Evolutionary conservation across 64 coral and sea anemone species (phyloP).

Genomic region (Porites australiensis): DNA sequence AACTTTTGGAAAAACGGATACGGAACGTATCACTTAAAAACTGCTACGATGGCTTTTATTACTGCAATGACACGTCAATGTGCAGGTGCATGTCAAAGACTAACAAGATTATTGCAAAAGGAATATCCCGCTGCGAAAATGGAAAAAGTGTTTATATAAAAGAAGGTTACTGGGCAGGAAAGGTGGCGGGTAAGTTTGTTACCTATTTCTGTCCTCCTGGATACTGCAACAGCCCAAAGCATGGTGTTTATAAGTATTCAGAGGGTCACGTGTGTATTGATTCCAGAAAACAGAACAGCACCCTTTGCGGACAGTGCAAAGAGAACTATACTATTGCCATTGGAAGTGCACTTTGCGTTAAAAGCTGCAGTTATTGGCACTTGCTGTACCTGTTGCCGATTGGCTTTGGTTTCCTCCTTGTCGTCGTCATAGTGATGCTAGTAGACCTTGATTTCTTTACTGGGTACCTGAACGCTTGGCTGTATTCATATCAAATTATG

Average conservation of each 20-base stretch:
- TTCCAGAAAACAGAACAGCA: slow-evolving; percentile 20
- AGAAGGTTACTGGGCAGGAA: slow-evolving; percentile 87
- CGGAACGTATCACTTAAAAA: not conserved
- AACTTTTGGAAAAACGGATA: not conserved
- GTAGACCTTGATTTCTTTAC: slow-evolving; percentile 73
- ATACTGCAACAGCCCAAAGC: slow-evolving; percentile 49
- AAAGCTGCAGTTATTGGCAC: slow-evolving; percentile 9
- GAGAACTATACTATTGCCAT: slow-evolving; percentile 53
- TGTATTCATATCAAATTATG: slow-evolving; percentile 87
- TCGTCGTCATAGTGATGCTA: slow-evolving; percentile 55
- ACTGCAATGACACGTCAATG: not conserved
- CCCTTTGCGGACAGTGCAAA: slow-evolving; percentile 77
- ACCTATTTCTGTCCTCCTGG: slow-evolving; percentile 70
- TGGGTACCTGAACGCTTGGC: slow-evolving; percentile 77
- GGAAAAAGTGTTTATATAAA: slow-evolving; percentile 59
- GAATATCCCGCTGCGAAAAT: slow-evolving; percentile 60
- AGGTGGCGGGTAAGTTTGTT: slow-evolving; percentile 40
- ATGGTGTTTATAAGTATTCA: slow-evolving; percentile 38
- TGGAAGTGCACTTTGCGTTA: slow-evolving; percentile 58
- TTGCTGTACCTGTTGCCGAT: slow-evolving; percentile 14
- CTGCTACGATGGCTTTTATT: slow-evolving; percentile 69
- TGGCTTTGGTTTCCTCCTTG: not conserved
- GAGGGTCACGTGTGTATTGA: slow-evolving; percentile 56
- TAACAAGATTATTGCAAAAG: not conserved
- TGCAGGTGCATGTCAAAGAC: slow-evolving; percentile 54